Evolutionary conservation across 1,140 invertebrate species (phyloP), one percentile per base, ranked within the genome.

Genomic region (Samia ricini): DNA sequence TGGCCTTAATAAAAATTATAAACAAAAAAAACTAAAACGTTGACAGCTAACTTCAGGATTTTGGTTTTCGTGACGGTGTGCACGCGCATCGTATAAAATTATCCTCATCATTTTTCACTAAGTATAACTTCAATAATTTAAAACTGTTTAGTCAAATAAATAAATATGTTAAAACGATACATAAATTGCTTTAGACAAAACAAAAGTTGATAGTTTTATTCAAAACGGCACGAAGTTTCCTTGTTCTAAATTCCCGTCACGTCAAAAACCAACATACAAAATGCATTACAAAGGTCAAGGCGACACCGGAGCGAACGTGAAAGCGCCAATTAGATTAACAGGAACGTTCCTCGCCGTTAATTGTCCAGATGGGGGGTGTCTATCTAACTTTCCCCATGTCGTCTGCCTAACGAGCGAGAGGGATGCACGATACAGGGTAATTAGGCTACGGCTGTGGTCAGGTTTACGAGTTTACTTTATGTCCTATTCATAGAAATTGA

Each of bases 211-310:
- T 15, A 42, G n/a, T 42, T 42, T 42, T 15, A 42, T 42, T 42
- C 33, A 15, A n/a, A n/a, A 42, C 15, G 33, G 7, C n/a, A 3
- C 15, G 33, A 42, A 42, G 33, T 42, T 42, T 42, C 33, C 33
- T 12, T 12, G n/a, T 42, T 42, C 15, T 10, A 42, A 42, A 42
- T 10, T 42, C 33, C 33, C 12, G 33, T 42, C 33, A 42, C 33
- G 33, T 42, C 62, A 69, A 67, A 59, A 57, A 29, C 54, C 61
- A 77, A 88, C 83, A 86, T 75, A 82, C 74, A 76, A 88, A 88
- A 84, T 81, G 79, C 83, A 88, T 86, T 81, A 85, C 71, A 63
- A 86, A 89, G 85, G 85, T 85, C 85, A 89, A 83, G 79, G 80
- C 79, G 72, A 80, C 69, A 66, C 2, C 59, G 57, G 75, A 77